Evolutionary conservation across 2,888 invertebrate species (phyloP).

Genomic region (Pimpla rufipes): DNA sequence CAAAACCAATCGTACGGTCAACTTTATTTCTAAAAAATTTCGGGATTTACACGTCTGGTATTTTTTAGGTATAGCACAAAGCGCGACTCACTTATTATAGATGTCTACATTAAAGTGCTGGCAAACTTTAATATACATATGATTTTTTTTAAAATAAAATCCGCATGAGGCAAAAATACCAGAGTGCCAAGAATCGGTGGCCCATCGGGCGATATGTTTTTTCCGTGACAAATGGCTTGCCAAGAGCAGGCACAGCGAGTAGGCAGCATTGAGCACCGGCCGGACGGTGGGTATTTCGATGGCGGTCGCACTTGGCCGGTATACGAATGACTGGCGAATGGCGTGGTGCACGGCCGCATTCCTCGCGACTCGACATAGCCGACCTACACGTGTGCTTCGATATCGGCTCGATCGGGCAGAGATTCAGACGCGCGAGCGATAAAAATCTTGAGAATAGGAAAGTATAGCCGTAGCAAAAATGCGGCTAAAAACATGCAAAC

Average conservation of each 20-base stretch:
- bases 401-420: conserved; percentile 72
- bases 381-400: conserved; percentile 69
- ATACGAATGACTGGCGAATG: conserved; percentile 7
- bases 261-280: no score
- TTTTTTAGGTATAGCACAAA: no score
- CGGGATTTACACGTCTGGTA: no score
- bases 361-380: conserved; percentile 70
- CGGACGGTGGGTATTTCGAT: no score
- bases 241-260: conserved; percentile 76
- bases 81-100: no score
- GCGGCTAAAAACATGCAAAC: not conserved
- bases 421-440: conserved; percentile 2
- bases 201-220: conserved; percentile 28
- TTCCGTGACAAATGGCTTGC: conserved; percentile 81
- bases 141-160: no score
- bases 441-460: not conserved
- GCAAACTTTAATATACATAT: no score
- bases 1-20: no score
- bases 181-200: no score
- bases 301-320: not conserved
- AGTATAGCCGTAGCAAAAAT: not conserved
- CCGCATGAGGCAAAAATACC: no score
- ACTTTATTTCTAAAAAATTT: no score
- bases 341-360: conserved; percentile 5
- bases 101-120: no score